phyloP scores from a whole-genome alignment of 1,140 invertebrate species.

The Ptiloglossa arizonensis region DNA sequence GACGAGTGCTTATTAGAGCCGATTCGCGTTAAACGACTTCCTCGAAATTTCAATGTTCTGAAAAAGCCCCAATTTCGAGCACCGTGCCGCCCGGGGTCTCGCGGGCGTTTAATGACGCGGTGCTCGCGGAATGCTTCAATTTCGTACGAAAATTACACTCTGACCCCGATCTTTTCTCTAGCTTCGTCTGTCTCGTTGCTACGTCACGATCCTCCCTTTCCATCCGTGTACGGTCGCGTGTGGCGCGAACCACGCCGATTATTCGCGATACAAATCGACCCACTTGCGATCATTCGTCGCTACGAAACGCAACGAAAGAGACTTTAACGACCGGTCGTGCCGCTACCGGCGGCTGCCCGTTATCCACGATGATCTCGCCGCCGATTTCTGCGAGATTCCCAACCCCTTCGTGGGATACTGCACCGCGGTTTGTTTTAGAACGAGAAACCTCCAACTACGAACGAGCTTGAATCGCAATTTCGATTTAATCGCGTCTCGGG shows the following conservation, averaged over 20 bases:
- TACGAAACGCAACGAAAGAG: constrained; percentile 24
- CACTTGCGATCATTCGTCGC: constrained; percentile 42
- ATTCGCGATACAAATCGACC: constrained; percentile 58
- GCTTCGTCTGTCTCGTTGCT: too few relatives aligned
- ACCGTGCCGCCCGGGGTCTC: not conserved
- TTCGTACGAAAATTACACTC: constrained; percentile 51
- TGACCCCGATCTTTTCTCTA: constrained; percentile 37
- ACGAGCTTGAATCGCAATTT: too few relatives aligned
- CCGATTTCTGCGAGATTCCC: not conserved
- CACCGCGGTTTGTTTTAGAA: not conserved
- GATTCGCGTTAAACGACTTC: constrained; percentile 36
- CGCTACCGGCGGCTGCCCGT: not conserved
- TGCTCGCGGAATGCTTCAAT: constrained; percentile 52
- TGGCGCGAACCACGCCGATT: constrained; percentile 41
- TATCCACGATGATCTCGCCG: not conserved
- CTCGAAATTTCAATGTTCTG: constrained; percentile 26
- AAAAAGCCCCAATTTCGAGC: not conserved
- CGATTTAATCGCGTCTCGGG: too few relatives aligned
- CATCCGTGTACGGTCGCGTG: constrained; percentile 36
- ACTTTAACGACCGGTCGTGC: constrained; percentile 15
- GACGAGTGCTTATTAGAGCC: constrained; percentile 41
- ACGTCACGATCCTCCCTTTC: not conserved
- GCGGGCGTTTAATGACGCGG: constrained; percentile 34
- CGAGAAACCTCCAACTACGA: too few relatives aligned
- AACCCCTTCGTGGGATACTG: too few relatives aligned